Conservation (phyloP, 2,888 invertebrate species). For the Meteorus colon region DNA sequence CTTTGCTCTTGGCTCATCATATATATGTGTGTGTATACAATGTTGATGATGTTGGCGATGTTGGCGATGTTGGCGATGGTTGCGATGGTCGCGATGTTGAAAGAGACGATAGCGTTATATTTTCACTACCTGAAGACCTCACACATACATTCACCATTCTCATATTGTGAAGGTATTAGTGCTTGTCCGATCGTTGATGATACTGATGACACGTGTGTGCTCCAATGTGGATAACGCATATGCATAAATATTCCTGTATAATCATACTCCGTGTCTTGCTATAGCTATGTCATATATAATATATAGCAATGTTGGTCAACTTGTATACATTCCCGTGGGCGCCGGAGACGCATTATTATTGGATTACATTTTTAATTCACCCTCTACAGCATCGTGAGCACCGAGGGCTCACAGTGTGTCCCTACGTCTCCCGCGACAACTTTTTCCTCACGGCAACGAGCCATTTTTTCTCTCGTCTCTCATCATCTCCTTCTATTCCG, state of each 20-base stretch:
- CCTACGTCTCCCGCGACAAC: slow-evolving; percentile 45
- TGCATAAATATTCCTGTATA: slow-evolving; percentile 4
- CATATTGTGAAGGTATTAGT: background rate
- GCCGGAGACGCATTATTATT: slow-evolving; percentile 73
- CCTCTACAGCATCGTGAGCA: slow-evolving; percentile 54
- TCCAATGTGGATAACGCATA: background rate
- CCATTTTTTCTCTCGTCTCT: slow-evolving; percentile 30
- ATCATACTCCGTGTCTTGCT: background rate
- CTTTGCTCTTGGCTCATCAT: background rate
- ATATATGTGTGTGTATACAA: background rate
- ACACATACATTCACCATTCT: background rate
- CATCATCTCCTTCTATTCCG: background rate
- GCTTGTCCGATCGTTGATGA: slow-evolving; percentile 49
- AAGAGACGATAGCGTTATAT: slow-evolving; percentile 61
- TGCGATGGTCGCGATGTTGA: slow-evolving; percentile 34
- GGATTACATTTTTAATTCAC: slow-evolving; percentile 74
- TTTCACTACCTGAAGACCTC: slow-evolving; percentile 58
- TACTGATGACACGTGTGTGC: slow-evolving; percentile 16
- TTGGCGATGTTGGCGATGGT: background rate
- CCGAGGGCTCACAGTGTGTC: background rate
- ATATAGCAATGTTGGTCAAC: slow-evolving; percentile 11
- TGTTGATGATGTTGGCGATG: slow-evolving; percentile 19
- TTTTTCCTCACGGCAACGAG: slow-evolving; percentile 53
- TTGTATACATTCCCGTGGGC: slow-evolving; percentile 53
- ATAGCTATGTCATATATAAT: background rate